Percentiles rank a stretch among this genome's conserved stretches.
Evolutionary conservation across 2,113 vertebrate genomes (phyloP).

Genomic region (Scopus umbretta): DNA sequence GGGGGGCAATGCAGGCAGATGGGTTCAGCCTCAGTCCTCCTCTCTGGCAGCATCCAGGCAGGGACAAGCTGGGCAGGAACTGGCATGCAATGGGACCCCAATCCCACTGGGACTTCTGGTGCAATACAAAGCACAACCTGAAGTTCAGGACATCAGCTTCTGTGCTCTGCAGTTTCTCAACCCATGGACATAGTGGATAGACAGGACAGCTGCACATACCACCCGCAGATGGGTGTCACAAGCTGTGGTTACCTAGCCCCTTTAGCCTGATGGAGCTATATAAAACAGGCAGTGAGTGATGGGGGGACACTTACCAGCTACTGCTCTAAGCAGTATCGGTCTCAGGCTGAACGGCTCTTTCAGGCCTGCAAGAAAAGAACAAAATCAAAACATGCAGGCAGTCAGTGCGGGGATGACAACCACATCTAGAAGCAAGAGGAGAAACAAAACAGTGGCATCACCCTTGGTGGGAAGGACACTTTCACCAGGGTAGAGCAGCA

Average conservation of each 20-base stretch:
- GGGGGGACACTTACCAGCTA: not conserved
- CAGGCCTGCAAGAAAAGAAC: conserved; percentile 19
- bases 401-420: not conserved
- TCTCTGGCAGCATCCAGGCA: not conserved
- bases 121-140: not conserved
- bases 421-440: not conserved
- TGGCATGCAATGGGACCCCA: not conserved
- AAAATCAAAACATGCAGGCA: not conserved
- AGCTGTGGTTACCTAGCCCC: not conserved
- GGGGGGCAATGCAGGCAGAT: not conserved
- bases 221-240: not conserved
- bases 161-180: not conserved
- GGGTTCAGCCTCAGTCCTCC: not conserved
- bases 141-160: not conserved
- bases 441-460: not conserved
- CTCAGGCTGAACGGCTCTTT: not conserved
- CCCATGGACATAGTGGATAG: not conserved
- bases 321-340: not conserved
- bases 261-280: not conserved
- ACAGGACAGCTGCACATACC: not conserved
- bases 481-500: not conserved
- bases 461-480: not conserved
- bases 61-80: not conserved
- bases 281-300: fast-evolving
- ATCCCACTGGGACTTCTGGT: not conserved